Conservation (phyloP, 2,113 vertebrate species). For the Lampris incognitus region DNA sequence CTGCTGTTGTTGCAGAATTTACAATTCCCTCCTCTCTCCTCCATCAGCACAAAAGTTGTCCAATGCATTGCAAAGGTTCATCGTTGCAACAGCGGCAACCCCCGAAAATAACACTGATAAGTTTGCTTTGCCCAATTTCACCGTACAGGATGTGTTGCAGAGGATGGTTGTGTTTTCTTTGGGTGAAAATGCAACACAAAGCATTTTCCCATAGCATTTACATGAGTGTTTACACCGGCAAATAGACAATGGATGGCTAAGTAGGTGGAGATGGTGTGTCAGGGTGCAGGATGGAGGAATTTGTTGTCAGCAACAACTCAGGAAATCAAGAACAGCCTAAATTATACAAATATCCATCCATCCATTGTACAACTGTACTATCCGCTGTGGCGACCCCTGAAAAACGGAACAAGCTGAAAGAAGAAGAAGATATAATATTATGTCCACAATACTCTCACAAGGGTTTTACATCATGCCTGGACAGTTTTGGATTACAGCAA, state of each 20-base stretch:
- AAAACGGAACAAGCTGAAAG: no score
- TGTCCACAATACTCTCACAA: no score
- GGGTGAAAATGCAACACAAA: constrained; percentile 52
- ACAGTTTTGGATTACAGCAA: no score
- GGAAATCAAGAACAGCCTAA: background rate
- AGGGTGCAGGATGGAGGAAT: constrained; percentile 20
- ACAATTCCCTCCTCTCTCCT: constrained; percentile 20
- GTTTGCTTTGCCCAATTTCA: background rate
- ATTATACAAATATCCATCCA: no score
- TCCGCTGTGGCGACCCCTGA: no score
- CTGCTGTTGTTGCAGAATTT: background rate
- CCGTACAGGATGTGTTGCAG: constrained; percentile 10
- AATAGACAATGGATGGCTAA: constrained; percentile 70
- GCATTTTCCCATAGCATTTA: constrained; percentile 83
- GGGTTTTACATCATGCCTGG: no score
- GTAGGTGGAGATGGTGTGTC: constrained; percentile 64
- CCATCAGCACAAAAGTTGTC: background rate
- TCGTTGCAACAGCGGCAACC: constrained; percentile 37
- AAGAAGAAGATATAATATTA: no score
- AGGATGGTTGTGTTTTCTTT: constrained; percentile 56
- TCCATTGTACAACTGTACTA: no score
- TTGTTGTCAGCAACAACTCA: background rate
- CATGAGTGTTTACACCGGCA: constrained; percentile 83
- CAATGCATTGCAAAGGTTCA: background rate
- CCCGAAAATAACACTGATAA: constrained; percentile 47